These are phyloP conservation scores for Lamproptera curius DNA, from an alignment of 2,888 invertebrate species.

Conservation along the genomic window DNA sequence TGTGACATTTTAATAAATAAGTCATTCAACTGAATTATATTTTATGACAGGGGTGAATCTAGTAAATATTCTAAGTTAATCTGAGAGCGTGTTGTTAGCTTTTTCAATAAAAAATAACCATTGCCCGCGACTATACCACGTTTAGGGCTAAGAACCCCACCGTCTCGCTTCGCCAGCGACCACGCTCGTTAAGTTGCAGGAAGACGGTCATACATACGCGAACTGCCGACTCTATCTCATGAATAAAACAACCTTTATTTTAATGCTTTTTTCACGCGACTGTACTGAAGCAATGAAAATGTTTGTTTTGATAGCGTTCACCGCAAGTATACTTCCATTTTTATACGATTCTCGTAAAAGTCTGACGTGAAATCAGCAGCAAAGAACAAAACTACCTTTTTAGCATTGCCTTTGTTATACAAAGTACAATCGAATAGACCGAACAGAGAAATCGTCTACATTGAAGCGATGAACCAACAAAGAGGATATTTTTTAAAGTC, in stretches of 20 bases:
- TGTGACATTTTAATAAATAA: too few relatives aligned
- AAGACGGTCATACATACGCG: constrained; percentile 22
- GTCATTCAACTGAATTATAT: too few relatives aligned
- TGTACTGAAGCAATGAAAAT: not conserved
- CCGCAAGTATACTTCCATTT: not conserved
- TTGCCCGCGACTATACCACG: constrained; percentile 1
- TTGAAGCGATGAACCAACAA: too few relatives aligned
- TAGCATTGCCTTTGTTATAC: not conserved
- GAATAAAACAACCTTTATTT: constrained; percentile 1
- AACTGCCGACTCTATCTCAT: constrained; percentile 14
- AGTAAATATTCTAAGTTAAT: too few relatives aligned
- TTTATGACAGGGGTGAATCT: too few relatives aligned
- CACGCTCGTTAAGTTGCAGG: constrained; percentile 31
- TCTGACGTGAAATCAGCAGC: not conserved
- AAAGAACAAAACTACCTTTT: not conserved
- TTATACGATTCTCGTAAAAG: not conserved
- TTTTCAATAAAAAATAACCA: too few relatives aligned
- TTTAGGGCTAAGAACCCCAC: constrained; percentile 32
- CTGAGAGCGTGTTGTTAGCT: too few relatives aligned
- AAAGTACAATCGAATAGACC: not conserved
- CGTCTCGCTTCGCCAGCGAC: constrained; percentile 32
- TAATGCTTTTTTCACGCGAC: constrained; percentile 4
- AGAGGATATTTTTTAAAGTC: too few relatives aligned
- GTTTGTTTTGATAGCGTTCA: not conserved
- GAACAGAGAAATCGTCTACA: too few relatives aligned